Evolutionary conservation across 2,888 invertebrate species (phyloP).

Genomic region (Drosophila siamana): DNA sequence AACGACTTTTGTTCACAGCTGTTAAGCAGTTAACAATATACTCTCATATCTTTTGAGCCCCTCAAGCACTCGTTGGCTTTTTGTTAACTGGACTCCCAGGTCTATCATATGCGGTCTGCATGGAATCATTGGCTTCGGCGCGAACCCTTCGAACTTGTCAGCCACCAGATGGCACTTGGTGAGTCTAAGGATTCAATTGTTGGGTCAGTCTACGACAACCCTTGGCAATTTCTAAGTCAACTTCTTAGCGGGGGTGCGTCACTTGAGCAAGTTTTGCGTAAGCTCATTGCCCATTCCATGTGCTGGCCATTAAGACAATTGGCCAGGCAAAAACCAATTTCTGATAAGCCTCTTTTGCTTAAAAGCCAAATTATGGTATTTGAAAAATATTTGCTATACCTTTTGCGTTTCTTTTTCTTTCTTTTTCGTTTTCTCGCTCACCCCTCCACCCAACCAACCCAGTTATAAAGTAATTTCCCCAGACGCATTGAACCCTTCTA

Average conservation of each 20-base stretch:
- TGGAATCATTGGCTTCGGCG: slow-evolving; percentile 31
- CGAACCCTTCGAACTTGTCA: slow-evolving; percentile 2
- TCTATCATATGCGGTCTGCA: slow-evolving; percentile 4
- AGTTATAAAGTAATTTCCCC: slow-evolving; percentile 76
- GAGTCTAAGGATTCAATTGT: slow-evolving; percentile 35
- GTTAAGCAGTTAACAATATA: neutral
- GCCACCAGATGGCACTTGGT: slow-evolving; percentile 8
- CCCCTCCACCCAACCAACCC: slow-evolving; percentile 13
- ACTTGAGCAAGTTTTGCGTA: slow-evolving; percentile 46
- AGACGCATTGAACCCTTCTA: slow-evolving; percentile 77
- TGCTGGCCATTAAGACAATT: slow-evolving; percentile 75
- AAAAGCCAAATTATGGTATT: slow-evolving; percentile 79
- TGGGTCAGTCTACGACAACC: slow-evolving; percentile 21
- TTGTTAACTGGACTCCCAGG: slow-evolving; percentile 20
- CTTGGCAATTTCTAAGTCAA: slow-evolving; percentile 1
- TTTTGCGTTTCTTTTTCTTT: slow-evolving; percentile 14
- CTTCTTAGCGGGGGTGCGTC: slow-evolving; percentile 24
- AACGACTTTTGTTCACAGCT: neutral
- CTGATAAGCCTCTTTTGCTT: slow-evolving; percentile 81
- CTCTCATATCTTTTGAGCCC: neutral
- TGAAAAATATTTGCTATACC: slow-evolving; percentile 60
- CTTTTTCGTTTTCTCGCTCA: neutral
- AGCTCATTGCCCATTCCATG: slow-evolving; percentile 59
- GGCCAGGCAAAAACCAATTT: slow-evolving; percentile 78
- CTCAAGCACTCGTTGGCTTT: neutral